Conservation (phyloP, 2,113 vertebrate species). For the Sapayoa aenigma region DNA sequence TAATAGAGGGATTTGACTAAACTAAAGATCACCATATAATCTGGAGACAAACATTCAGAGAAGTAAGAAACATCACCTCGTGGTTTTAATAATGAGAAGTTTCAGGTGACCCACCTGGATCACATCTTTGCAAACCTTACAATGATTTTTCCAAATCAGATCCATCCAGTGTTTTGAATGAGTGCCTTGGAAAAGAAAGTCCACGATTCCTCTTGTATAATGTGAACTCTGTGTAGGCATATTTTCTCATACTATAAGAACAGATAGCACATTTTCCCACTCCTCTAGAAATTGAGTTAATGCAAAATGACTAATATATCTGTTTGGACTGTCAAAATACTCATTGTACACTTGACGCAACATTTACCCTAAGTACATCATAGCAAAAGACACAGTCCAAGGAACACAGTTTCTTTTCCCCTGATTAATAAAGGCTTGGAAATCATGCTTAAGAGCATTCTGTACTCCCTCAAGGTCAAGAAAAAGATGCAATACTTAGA, state of each 20-base stretch:
- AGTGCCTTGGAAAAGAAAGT: not conserved
- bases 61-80: not conserved
- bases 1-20: not conserved
- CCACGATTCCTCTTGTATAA: not conserved
- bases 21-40: not conserved
- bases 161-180: not conserved
- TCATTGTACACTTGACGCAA: not conserved
- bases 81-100: not conserved
- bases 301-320: constrained; percentile 32
- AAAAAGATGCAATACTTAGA: constrained; percentile 13
- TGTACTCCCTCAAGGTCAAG: constrained; percentile 6
- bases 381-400: constrained; percentile 26
- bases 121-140: not conserved
- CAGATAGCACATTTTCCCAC: not conserved
- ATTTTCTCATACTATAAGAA: not conserved
- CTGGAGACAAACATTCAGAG: not conserved
- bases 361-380: not conserved
- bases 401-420: constrained; percentile 25
- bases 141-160: not conserved
- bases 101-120: not conserved
- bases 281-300: not conserved
- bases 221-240: not conserved
- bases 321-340: constrained; percentile 24
- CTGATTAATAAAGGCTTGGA: constrained; percentile 43
- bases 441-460: not conserved